phyloP scores from a whole-genome alignment of 1,140 invertebrate species.

The Drosophila novamexicana region DNA sequence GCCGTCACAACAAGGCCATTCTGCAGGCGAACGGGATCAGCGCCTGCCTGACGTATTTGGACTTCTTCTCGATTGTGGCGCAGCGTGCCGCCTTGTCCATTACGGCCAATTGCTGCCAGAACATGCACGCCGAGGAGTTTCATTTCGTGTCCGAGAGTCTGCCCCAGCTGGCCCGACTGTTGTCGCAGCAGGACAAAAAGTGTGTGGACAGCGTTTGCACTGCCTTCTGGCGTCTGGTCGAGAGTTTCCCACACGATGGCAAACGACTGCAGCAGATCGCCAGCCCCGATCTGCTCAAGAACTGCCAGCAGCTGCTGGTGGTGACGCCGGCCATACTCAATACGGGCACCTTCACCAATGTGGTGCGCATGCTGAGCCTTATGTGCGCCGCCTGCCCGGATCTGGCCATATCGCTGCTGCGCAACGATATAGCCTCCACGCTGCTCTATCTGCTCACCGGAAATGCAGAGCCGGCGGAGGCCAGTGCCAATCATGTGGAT shows the following conservation, averaged over 20 bases:
- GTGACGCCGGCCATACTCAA: slow-evolving; percentile 96
- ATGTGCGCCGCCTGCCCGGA: slow-evolving; percentile 98
- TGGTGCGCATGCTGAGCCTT: slow-evolving; percentile 96
- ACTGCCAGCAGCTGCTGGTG: slow-evolving; percentile 96
- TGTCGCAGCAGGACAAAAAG: slow-evolving; percentile 98
- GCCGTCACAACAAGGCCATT: slow-evolving; percentile 98
- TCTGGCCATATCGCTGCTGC: slow-evolving; percentile 94
- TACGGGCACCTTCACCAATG: slow-evolving; percentile 97
- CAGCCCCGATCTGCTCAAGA: slow-evolving; percentile 94
- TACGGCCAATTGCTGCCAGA: slow-evolving; percentile 98
- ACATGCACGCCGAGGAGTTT: slow-evolving; percentile 96
- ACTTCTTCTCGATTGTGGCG: slow-evolving; percentile 98
- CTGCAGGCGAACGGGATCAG: slow-evolving; percentile 97
- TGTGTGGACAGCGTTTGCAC: slow-evolving; percentile 98
- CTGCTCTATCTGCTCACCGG: slow-evolving; percentile 96
- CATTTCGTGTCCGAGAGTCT: slow-evolving; percentile 95
- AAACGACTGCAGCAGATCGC: slow-evolving; percentile 97
- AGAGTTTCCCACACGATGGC: slow-evolving; percentile 97
- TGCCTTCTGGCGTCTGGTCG: slow-evolving; percentile 97
- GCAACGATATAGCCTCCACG: slow-evolving; percentile 98
- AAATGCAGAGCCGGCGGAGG: slow-evolving; percentile 86
- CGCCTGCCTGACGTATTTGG: slow-evolving; percentile 97
- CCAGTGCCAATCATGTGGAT: slow-evolving; percentile 88
- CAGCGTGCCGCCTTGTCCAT: slow-evolving; percentile 97
- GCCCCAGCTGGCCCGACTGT: slow-evolving; percentile 91